Evolutionary conservation across 2,888 invertebrate genomes (phyloP).

Genomic region (Himalopsyche japonica): DNA sequence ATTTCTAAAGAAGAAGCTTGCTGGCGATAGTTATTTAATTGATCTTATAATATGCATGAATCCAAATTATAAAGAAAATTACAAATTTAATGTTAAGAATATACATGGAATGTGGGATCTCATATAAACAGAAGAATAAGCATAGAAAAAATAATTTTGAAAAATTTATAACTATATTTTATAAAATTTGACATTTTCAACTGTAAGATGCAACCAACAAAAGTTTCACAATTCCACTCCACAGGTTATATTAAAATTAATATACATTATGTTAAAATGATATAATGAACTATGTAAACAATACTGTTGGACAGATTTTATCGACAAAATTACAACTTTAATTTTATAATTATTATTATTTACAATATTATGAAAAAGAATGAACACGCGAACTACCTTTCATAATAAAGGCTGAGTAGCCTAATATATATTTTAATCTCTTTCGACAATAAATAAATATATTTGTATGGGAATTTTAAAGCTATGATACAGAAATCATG

Average conservation of each 20-base stretch:
- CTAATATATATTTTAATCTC: not conserved
- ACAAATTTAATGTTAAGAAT: conserved; percentile 7
- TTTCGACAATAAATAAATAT: not conserved
- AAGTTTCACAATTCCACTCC: not conserved
- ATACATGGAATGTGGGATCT: conserved; percentile 32
- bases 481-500: not conserved
- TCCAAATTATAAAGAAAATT: conserved; percentile 11
- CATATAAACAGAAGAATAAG: not conserved
- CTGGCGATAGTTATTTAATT: not conserved
- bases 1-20: not conserved
- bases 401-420: not conserved
- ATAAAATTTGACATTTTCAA: not conserved
- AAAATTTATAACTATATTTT: not conserved
- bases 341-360: conserved; percentile 4
- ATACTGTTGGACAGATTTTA: conserved; percentile 25
- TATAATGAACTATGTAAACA: conserved; percentile 17
- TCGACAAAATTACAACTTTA: conserved; percentile 18
- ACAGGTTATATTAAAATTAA: not conserved
- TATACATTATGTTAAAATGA: not conserved
- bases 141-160: not conserved
- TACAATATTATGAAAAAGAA: conserved; percentile 13
- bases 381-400: not conserved
- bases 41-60: not conserved
- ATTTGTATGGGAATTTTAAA: not conserved
- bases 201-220: not conserved